Evolutionary conservation across 1,140 invertebrate genomes (phyloP).

Genomic region (Stegodyphus mimosarum): DNA sequence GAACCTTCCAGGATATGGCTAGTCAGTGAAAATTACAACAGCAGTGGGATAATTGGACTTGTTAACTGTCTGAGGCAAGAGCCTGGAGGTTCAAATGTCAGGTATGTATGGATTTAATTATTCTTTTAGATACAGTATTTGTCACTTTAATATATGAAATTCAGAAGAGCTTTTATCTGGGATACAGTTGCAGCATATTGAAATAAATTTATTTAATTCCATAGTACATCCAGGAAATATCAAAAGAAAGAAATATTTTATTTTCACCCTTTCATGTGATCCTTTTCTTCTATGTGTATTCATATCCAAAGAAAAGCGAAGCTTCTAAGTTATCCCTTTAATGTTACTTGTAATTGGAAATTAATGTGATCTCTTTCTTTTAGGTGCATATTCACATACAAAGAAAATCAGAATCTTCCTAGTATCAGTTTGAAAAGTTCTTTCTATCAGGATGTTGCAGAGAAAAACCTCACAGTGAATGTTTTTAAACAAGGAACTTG

Average conservation of each 20-base stretch:
- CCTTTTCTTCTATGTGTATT: no score
- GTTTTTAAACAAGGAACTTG: slow-evolving; percentile 81
- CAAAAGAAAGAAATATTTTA: no score
- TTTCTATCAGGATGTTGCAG: slow-evolving; percentile 66
- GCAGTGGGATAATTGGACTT: slow-evolving; percentile 85
- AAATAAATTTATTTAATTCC: no score
- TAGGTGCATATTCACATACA: slow-evolving; percentile 53
- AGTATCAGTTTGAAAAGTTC: slow-evolving; percentile 22
- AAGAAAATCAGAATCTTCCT: slow-evolving; percentile 25
- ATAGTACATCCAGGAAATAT: no score
- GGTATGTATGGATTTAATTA: slow-evolving; percentile 67
- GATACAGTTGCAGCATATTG: no score
- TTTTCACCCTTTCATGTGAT: no score
- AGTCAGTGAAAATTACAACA: slow-evolving; percentile 71
- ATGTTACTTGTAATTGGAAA: no score
- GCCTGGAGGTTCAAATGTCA: slow-evolving; percentile 79
- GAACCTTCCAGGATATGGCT: slow-evolving; percentile 75
- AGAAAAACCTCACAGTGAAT: slow-evolving; percentile 85
- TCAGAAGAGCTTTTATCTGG: no score
- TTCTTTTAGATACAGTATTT: no score
- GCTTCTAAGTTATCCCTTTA: no score
- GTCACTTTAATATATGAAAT: no score
- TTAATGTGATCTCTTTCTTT: neutral
- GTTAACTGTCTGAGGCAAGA: slow-evolving; percentile 89
- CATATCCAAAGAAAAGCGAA: no score